Evolutionary conservation across 1,140 invertebrate genomes (phyloP), one percentile per base, ranked within the genome.

Genomic region (Nasonia vitripennis): DNA sequence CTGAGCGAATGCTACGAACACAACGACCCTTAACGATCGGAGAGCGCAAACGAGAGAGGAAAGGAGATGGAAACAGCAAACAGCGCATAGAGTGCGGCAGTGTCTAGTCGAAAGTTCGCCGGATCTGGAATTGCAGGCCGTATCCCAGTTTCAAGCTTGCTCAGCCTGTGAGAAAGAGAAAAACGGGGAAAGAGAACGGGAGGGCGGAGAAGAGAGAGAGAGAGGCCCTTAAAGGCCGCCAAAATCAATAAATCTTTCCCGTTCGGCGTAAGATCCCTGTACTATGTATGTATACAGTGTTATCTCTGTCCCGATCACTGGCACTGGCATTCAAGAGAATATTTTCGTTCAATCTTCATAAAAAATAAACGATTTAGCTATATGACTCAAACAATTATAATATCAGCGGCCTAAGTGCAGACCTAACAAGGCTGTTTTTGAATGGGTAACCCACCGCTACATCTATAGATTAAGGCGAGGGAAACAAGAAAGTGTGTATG

Each of bases 141-240:
- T 73, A 88, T 87, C 86, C 88, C 77, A 87, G 88, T 88, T 89
- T 87, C 84, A 71, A 88, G 86, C 86, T 86, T 87, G 81, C 37
- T 78, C 86, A 71, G 83, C 79, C 81, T 82, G 67, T 73, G 82
- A 86, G n/a, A 83, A 34, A 77, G 34, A 79, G 41, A 67, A 81
- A 70, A 67, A 48, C 55, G 23, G 62, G 84, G 41, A 31, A n/a
- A 10, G 77, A 80, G 79, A 81, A 34, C 67, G 27, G 51, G 41
- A 86, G 81, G 31, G 11, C 27, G 14, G 45, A 12, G 20, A 78
- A 55, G 34, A 75, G 83, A 87, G 85, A 79, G 85, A 79, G 51
- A 86, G 41, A 31, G 86, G 86, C 86, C 82, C 86, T 87, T 84
- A 87, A 85, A 77, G 83, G 85, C 87, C 83, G 81, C 74, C 78